A percentile compares a stretch with the other conserved stretches of the same genome.
Evolutionary conservation across 53 echinoderm and acorn worm genomes (phyloP).

Genomic region (Holothuria scabra): DNA sequence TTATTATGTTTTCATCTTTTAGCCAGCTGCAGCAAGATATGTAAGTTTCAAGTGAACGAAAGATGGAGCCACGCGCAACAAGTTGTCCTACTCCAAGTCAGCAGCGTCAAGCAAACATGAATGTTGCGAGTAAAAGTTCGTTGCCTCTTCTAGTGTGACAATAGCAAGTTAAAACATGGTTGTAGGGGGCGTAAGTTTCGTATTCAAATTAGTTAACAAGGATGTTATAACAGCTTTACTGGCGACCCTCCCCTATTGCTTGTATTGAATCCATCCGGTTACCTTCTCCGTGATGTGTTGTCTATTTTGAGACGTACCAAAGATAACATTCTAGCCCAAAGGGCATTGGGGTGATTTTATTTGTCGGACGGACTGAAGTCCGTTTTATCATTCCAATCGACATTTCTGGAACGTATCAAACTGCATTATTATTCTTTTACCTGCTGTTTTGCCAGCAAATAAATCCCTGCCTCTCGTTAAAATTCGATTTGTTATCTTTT

Average conservation of each 20-base stretch:
- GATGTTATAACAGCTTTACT: constrained; percentile 37
- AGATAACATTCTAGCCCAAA: constrained; percentile 37
- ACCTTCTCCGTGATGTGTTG: too few relatives aligned
- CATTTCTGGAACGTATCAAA: constrained; percentile 48
- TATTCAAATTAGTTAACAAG: constrained; percentile 25
- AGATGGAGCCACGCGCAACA: too few relatives aligned
- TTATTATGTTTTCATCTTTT: too few relatives aligned
- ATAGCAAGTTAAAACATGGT: too few relatives aligned
- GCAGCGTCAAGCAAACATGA: too few relatives aligned
- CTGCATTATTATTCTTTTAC: constrained; percentile 49
- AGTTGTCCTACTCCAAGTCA: too few relatives aligned
- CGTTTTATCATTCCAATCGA: constrained; percentile 36
- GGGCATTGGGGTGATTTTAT: constrained; percentile 35
- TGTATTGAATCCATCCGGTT: too few relatives aligned
- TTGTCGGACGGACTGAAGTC: constrained; percentile 37
- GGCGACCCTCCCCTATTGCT: constrained; percentile 6
- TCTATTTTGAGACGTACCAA: not conserved
- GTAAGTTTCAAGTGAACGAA: too few relatives aligned
- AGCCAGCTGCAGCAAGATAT: too few relatives aligned
- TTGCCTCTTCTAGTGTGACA: too few relatives aligned
- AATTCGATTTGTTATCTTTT: constrained; percentile 54
- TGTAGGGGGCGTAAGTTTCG: constrained; percentile 29
- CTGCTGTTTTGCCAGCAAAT: constrained; percentile 46
- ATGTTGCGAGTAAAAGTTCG: too few relatives aligned
- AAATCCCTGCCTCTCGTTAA: constrained; percentile 44